Evolutionary conservation across 2,113 vertebrate species (phyloP).

Genomic region (Oryctolagus cuniculus): DNA sequence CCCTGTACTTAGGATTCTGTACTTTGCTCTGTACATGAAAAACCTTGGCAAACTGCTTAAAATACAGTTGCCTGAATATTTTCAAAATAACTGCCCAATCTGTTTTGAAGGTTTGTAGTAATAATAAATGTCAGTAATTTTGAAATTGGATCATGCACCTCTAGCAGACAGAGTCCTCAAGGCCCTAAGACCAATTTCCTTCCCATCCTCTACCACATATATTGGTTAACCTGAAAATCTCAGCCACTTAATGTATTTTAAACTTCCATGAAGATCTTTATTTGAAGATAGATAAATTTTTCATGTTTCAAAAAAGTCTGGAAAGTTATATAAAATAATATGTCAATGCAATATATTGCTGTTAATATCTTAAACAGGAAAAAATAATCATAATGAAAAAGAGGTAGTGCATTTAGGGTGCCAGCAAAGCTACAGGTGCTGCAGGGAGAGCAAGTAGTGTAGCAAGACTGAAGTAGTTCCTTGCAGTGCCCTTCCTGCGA

Average conservation of each 20-base stretch:
- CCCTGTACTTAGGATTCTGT: not conserved
- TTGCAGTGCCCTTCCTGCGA: not conserved
- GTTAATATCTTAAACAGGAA: not conserved
- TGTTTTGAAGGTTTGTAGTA: not conserved
- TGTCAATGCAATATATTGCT: not conserved
- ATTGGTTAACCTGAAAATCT: not conserved
- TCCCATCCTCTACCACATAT: not conserved
- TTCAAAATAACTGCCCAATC: not conserved
- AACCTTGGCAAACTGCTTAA: not conserved
- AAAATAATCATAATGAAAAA: conserved; percentile 12
- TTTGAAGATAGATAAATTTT: not conserved
- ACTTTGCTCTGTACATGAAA: not conserved
- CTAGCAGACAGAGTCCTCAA: not conserved
- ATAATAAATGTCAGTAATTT: not conserved
- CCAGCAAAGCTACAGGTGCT: not conserved
- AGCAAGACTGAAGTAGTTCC: not conserved
- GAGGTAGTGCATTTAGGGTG: not conserved
- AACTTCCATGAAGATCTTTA: conserved; percentile 1
- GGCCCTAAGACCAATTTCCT: not conserved
- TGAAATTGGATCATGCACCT: not conserved
- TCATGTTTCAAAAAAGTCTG: not conserved
- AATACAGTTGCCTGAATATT: not conserved
- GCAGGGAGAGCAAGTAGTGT: not conserved
- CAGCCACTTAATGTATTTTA: not conserved
- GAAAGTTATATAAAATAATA: not conserved